Base-by-base conservation (phyloP, 1,140 invertebrate genomes). In the Nixonia krombeini region DNA sequence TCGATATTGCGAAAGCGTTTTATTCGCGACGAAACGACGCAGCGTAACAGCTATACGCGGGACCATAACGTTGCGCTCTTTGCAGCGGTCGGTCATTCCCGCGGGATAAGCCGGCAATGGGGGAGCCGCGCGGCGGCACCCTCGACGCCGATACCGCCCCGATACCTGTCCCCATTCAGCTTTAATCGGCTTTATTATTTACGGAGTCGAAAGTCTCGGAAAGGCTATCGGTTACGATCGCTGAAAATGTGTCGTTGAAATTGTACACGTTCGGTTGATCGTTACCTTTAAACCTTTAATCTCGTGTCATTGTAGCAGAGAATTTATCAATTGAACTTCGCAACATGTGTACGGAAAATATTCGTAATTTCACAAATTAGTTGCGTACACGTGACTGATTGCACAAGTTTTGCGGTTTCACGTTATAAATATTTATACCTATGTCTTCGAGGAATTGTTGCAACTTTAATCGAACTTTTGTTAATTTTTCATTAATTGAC, bases 101-200 rank as follows among this genome's bases (percentile, higher is more conserved):
- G 26, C 56, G 56, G 51, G 49, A 57, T 50, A 18, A 7, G 26
- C 49, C 38, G 15, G 7, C 3, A 41, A 31, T 8, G 45, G 31
- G 45, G 52, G 38, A 29, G 47, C 33, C 26, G 53, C n/a, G n/a
- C n/a, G 42, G 35, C 37, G 44, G 46, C 63, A 51, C 52, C 58
- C 66, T 59, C 28, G 40, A 21, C 28, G 61, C 33, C 49, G 31
- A n/a, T n/a, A n/a, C n/a, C n/a, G n/a, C n/a, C n/a, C 16, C 46
- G 23, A 49, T 70, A 58, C 64, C 50, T 64, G 57, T 55, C 49
- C 29, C 47, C 55, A 15, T 50, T 42, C 42, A 51, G 28, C 57
- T 37, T 73, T 70, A 70, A 73, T 73, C 67, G 63, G 58, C 57
- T 66, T 59, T 66, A 72, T 76, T 76, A 78, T 78, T 76, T 73